phyloP scores from a whole-genome alignment of 2,113 vertebrate species.

The Rostratula benghalensis region DNA sequence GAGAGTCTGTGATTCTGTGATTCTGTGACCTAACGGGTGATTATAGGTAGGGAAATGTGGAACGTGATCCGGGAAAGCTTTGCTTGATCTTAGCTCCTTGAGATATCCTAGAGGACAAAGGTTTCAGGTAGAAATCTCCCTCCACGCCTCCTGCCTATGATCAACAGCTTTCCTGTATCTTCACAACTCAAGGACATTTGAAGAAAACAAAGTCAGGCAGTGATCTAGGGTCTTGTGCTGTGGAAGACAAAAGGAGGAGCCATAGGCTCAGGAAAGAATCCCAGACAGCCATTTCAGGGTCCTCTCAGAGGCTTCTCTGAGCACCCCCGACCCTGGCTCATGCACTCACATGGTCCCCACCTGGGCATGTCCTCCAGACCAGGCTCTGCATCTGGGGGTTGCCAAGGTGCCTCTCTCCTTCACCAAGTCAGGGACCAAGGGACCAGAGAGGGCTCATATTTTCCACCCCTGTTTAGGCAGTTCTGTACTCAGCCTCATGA shows the following conservation, averaged over 20 bases:
- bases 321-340: not conserved
- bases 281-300: not conserved
- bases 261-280: not conserved
- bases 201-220: not conserved
- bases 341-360: not conserved
- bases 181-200: not conserved
- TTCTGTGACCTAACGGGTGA: accelerated
- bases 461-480: not conserved
- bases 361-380: not conserved
- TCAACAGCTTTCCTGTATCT: not conserved
- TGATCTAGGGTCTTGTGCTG: not conserved
- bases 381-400: not conserved
- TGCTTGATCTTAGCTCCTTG: not conserved
- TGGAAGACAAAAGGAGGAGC: not conserved
- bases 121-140: not conserved
- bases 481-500: not conserved
- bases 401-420: not conserved
- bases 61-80: not conserved
- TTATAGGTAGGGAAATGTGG: not conserved
- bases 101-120: not conserved
- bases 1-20: too few species aligned
- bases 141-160: not conserved
- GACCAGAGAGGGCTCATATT: not conserved
- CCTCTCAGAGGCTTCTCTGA: not conserved
- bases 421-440: not conserved